A percentile compares a stretch with the other conserved stretches of the same genome.
phyloP scores from a whole-genome alignment of 2,113 vertebrate genomes.

The Australoheros scitulus region DNA sequence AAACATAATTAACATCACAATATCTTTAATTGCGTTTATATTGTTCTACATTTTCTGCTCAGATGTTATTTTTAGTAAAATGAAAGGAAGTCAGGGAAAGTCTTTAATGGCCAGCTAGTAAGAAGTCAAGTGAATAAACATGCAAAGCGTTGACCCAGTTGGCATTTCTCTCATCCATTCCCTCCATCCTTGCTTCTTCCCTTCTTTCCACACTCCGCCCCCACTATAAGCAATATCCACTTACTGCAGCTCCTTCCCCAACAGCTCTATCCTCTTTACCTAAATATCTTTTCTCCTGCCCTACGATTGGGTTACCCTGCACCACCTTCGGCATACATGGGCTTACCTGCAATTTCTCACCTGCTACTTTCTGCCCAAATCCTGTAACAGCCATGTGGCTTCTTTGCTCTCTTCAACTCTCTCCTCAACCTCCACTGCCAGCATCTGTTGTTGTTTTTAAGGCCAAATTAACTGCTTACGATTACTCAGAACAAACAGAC shows the following conservation, averaged over 20 bases:
- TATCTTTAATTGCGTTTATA: not conserved
- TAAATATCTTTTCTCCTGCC: slow-evolving; percentile 5
- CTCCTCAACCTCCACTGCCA: slow-evolving; percentile 3
- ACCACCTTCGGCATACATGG: not conserved
- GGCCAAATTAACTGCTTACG: not conserved
- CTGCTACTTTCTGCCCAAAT: slow-evolving; percentile 18
- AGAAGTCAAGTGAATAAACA: slow-evolving; percentile 12
- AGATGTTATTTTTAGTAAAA: not conserved
- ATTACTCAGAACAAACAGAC: not conserved
- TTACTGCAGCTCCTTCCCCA: slow-evolving; percentile 17
- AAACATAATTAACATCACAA: no score
- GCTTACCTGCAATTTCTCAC: slow-evolving; percentile 13
- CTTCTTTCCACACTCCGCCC: not conserved
- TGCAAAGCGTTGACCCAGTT: slow-evolving; percentile 29
- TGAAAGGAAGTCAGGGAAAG: not conserved
- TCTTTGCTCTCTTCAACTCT: slow-evolving; percentile 1
- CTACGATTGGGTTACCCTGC: not conserved
- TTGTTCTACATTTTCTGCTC: not conserved
- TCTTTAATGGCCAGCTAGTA: not conserved
- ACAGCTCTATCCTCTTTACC: slow-evolving; percentile 39
- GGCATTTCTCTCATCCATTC: not conserved
- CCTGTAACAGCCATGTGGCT: slow-evolving; percentile 14
- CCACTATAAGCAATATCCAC: not conserved
- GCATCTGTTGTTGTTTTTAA: slow-evolving; percentile 31
- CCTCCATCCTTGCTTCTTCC: not conserved